Conservation (phyloP, 2,113 vertebrate species). For the cat (Felis catus) region DNA sequence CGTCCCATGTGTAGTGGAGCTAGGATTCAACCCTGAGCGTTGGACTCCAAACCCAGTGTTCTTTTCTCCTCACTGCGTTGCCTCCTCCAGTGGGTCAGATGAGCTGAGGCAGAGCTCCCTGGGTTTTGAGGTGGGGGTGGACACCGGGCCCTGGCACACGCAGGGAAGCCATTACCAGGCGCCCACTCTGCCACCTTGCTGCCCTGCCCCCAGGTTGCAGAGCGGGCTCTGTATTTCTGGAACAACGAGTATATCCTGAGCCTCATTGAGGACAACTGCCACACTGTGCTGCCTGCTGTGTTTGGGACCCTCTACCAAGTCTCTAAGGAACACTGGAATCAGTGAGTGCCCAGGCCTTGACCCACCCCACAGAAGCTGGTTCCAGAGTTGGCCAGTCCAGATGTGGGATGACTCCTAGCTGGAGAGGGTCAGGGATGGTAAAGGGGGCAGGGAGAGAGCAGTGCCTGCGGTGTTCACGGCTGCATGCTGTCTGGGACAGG, state of each 20-base stretch:
- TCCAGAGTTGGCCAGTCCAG: background rate
- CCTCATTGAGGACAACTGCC: constrained; percentile 96
- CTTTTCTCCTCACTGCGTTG: background rate
- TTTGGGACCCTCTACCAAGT: constrained; percentile 95
- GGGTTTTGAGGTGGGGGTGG: background rate
- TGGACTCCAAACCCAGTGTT: background rate
- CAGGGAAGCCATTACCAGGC: background rate
- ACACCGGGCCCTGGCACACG: too few relatives aligned
- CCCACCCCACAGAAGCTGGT: background rate
- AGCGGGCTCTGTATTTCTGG: constrained; percentile 97
- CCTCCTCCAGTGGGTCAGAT: background rate
- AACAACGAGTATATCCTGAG: constrained; percentile 97
- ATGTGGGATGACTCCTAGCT: background rate
- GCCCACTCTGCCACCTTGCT: background rate
- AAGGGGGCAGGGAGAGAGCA: background rate
- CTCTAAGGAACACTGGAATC: constrained; percentile 97
- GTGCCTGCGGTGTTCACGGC: background rate
- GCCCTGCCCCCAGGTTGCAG: constrained; percentile 88
- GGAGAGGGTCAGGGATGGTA: background rate
- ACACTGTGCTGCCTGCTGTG: constrained; percentile 93
- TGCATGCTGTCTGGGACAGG: background rate
- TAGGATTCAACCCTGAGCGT: background rate
- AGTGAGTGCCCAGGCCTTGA: constrained; percentile 85
- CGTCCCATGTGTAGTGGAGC: background rate
- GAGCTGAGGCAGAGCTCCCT: background rate